Evolutionary conservation across 2,888 invertebrate species (phyloP).

Genomic region (Balanococcus diminutus): DNA sequence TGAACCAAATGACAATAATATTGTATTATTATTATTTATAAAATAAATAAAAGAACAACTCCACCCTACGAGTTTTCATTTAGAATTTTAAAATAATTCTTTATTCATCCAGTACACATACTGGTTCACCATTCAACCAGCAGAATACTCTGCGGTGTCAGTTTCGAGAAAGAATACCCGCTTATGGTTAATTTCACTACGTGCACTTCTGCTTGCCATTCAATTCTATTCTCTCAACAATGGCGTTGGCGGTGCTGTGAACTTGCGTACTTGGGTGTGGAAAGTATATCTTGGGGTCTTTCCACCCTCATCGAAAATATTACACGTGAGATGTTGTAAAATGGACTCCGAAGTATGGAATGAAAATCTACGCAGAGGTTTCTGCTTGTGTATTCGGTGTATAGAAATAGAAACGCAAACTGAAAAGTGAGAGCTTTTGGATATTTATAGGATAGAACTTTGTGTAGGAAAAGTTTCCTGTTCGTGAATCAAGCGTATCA

Average conservation of each 20-base stretch:
- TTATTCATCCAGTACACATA: not conserved
- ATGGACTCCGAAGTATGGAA: not conserved
- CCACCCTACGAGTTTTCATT: not conserved
- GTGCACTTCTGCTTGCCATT: not conserved
- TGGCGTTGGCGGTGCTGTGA: slow-evolving; percentile 1
- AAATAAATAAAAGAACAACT: not conserved
- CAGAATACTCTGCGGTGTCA: not conserved
- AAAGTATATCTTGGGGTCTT: not conserved
- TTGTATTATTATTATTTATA: not conserved
- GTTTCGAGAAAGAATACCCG: not conserved
- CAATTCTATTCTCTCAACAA: not conserved
- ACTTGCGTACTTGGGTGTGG: slow-evolving; percentile 11
- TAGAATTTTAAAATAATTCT: no score
- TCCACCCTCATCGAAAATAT: not conserved
- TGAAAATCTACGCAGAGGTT: not conserved
- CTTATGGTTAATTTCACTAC: not conserved
- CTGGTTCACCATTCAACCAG: not conserved
- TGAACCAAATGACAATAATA: not conserved
- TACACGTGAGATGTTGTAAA: not conserved
- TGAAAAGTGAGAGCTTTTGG: not conserved
- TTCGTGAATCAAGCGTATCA: no score
- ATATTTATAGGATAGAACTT: no score
- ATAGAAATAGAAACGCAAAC: not conserved
- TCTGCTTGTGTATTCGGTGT: no score
- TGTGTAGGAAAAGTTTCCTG: no score